Conservation (phyloP, 2,888 invertebrate species). For the Tinea trinotella region DNA sequence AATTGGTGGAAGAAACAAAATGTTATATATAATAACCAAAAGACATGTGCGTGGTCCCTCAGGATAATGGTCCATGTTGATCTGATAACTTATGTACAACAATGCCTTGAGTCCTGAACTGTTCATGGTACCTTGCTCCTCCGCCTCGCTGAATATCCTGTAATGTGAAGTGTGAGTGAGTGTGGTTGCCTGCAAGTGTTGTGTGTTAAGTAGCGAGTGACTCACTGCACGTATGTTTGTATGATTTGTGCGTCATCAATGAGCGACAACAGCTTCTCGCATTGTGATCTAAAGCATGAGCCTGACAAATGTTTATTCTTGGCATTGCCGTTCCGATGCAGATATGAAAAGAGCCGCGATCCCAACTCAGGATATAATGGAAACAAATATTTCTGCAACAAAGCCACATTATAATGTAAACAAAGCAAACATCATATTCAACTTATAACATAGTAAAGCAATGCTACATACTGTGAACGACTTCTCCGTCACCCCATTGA, state of each 20-base stretch:
- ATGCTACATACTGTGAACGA: conserved; percentile 73
- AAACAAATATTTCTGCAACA: conserved; percentile 78
- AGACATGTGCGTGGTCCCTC: conserved; percentile 77
- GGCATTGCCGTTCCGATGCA: conserved; percentile 69
- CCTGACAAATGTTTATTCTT: conserved; percentile 75
- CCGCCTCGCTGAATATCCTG: conserved; percentile 71
- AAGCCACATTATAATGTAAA: background rate
- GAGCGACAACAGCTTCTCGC: conserved; percentile 75
- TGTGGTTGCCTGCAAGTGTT: background rate
- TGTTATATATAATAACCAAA: conserved; percentile 42
- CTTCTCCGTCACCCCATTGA: conserved; percentile 79
- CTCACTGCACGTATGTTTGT: conserved; percentile 77
- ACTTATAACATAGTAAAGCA: background rate
- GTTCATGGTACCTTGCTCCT: conserved; percentile 71
- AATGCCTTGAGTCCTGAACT: conserved; percentile 77
- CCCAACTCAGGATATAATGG: conserved; percentile 83
- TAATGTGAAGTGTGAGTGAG: background rate
- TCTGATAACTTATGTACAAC: conserved; percentile 81
- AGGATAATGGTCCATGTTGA: conserved; percentile 85
- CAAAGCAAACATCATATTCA: no score
- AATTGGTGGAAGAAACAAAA: conserved; percentile 15
- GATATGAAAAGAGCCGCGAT: conserved; percentile 76
- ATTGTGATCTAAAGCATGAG: conserved; percentile 79
- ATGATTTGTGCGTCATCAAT: conserved; percentile 74
- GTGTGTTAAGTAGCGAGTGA: background rate